Conservation (phyloP, 2,113 vertebrate species). For the Cryptotis parvus region DNA sequence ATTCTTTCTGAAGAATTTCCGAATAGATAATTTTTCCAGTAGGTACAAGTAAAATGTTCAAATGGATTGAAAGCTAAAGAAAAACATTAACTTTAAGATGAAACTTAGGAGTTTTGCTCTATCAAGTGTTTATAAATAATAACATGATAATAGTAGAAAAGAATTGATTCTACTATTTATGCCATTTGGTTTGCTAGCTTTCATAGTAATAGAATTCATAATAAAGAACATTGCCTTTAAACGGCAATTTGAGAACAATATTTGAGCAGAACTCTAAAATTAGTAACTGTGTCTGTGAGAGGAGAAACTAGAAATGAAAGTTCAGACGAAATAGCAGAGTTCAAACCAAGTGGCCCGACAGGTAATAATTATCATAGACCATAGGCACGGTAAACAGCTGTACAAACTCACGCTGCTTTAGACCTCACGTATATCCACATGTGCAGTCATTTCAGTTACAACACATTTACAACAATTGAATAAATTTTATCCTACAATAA, state of each 20-base stretch:
- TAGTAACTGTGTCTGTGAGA: background rate
- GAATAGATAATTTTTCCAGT: background rate
- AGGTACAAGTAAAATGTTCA: background rate
- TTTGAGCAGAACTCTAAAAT: constrained; percentile 36
- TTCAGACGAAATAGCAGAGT: background rate
- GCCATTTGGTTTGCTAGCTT: background rate
- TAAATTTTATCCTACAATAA: background rate
- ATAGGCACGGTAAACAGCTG: too few relatives aligned
- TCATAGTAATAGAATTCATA: background rate
- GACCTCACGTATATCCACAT: accelerated
- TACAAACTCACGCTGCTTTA: background rate
- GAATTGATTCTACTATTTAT: background rate
- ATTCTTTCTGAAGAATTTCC: background rate
- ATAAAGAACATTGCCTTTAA: background rate
- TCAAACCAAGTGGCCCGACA: background rate
- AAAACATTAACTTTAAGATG: background rate
- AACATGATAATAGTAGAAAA: background rate
- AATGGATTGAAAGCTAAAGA: background rate
- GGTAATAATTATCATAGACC: too few relatives aligned
- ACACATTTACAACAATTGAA: background rate
- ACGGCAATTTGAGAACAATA: background rate
- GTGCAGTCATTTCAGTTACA: background rate
- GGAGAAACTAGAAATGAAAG: background rate
- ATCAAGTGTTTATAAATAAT: background rate
- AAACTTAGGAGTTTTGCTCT: background rate